Evolutionary conservation across 1,140 invertebrate genomes (phyloP), one percentile per base, ranked within the genome.

Genomic region (Drosophila nannoptera): DNA sequence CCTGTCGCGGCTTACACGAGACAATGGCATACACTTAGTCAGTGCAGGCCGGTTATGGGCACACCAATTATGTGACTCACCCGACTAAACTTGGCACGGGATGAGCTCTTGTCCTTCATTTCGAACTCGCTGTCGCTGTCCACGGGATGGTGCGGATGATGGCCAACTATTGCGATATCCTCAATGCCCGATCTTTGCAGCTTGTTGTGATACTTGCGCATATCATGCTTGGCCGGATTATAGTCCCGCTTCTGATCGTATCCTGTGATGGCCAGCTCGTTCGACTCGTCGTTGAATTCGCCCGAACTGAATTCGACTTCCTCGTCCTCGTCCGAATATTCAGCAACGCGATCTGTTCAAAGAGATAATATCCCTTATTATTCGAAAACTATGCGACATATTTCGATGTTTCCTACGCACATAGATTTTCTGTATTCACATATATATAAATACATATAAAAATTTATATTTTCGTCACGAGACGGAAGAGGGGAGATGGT

Each of bases 221-320:
- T 84, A 74, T 89, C 89, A 83, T 88, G 89, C 73, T 90, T 90
- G 62, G 84, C 71, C 54, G 88, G 76, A 69, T 82, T 87, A 69
- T 89, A 90, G 38, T 88, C 87, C 49, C 88, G 77, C 60, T 89
- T 89, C 33, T 75, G 76, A 73, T 88, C 88, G 72, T 89, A 89
- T 36, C 76, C 77, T 48, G 88, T 74, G 36, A 90, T 78, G 54
- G 87, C 88, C 49, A 89, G 73, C 52, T 89, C 88, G 52, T 83
- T 88, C 43, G 91, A 90, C 58, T 92, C 92, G 62, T 92, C 92
- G 65, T 93, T 92, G 75, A 93, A 93, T 82, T 93, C 93, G 7
- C 93, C 92, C 0, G 92, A 93, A 77, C 92, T 93, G 80, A 93
- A 93, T 80, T 94, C 93, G 29, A 91, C 92, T 73, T 94, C 93